Base-by-base conservation (phyloP, 2,113 vertebrate species). In the Haplochromis vanheusdeni region DNA sequence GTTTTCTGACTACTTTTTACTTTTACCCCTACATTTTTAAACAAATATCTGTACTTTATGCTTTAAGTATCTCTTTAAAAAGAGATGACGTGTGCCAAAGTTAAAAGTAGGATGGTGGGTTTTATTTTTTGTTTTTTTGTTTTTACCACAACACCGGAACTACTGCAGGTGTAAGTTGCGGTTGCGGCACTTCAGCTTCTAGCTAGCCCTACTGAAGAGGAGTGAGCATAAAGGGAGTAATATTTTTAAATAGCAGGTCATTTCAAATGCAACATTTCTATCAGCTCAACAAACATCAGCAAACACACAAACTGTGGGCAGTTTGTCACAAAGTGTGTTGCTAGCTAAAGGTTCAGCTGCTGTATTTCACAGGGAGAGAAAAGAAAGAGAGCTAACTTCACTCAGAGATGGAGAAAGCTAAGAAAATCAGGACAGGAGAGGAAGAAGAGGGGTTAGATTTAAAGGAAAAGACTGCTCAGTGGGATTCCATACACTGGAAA, bases 101-200 rank as follows among this genome's bases (percentile, higher is more conserved):
- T 62, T 62, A 62, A 62, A 35, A 62, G 58, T 62, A 6, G 17
- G 58, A n/a, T 62, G 31, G 17, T 0, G 17, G 16, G 9, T 19
- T 10, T 62, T 33, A 60, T 60, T 33, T 31, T 28, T 28, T 9
- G 3, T 3, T 56, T 28, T 31, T 19, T 62, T 4, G 16, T 62
- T 62, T 62, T 35, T 19, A 19, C 58, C 9, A 62, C 28, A 62
- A 11, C 0, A 60, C 16, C 16, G 0, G 28, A 62, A 62, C 58
- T 35, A 35, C 17, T 62, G 58, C 58, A 62, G 58, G 31, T 62
- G 58, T 62, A 62, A 62, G 31, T 62, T 35, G 9, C 0, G 6
- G 0, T 62, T 62, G 58, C 0, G 0, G 31, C 9, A 62, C 58
- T 1, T 0, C 17, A 62, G 31, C 58, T 0, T 62, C 31, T 62